These are phyloP conservation scores for Cavia porcellus DNA, from an alignment of 2,113 vertebrate species.

Conservation along the genomic window DNA sequence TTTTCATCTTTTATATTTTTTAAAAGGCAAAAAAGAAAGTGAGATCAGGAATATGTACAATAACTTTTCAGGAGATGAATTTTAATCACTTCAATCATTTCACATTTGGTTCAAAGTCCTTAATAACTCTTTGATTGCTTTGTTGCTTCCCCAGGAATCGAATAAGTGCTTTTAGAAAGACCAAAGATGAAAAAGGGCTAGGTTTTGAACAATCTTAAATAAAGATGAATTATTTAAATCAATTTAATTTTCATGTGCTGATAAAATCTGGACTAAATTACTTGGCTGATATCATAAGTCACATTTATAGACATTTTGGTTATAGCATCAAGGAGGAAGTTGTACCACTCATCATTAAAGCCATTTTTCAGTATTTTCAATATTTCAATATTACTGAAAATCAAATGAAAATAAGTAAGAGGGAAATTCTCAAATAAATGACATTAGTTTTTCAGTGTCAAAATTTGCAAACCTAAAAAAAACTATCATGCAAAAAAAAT, in stretches of 20 bases:
- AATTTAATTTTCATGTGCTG: conserved; percentile 54
- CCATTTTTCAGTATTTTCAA: not conserved
- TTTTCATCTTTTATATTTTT: conserved; percentile 26
- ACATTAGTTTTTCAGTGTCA: not conserved
- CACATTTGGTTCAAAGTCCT: not conserved
- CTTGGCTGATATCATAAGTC: not conserved
- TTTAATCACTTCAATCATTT: conserved; percentile 53
- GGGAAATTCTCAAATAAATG: not conserved
- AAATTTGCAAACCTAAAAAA: not conserved
- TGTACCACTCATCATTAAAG: not conserved
- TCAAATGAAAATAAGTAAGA: conserved; percentile 11
- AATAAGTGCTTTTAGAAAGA: conserved; percentile 53
- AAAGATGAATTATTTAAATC: conserved; percentile 64
- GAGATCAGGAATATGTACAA: not conserved
- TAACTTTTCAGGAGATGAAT: conserved; percentile 20
- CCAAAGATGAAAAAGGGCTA: conserved; percentile 3
- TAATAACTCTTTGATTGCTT: conserved; percentile 38
- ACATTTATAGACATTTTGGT: conserved; percentile 51
- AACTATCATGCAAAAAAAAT: not conserved
- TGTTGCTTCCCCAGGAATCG: conserved; percentile 1
- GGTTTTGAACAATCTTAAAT: conserved; percentile 34
- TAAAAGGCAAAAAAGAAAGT: not conserved
- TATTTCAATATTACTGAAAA: conserved; percentile 35
- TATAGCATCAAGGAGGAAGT: not conserved
- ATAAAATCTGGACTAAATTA: conserved; percentile 57